A percentile compares a stretch with the other conserved stretches of the same genome.
Conservation (phyloP, 2,797 vertebrate species). For the Leontopithecus rosalia region DNA sequence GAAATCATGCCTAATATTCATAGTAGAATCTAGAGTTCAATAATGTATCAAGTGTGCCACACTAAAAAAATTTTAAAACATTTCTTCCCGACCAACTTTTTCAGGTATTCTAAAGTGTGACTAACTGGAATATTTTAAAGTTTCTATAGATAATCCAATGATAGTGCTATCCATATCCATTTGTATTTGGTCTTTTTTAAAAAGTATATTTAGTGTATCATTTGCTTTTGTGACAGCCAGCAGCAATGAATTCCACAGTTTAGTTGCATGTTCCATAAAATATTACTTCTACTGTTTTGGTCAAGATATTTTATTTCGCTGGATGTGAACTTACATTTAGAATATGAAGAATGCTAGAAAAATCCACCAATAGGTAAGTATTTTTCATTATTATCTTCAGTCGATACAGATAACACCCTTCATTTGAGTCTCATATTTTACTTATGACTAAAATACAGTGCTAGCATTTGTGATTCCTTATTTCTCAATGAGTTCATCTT, state of each 20-base stretch:
- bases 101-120: conserved; percentile 9
- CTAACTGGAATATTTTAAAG: background rate
- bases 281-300: background rate
- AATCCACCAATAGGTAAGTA: background rate
- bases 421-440: background rate
- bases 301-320: background rate
- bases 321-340: background rate
- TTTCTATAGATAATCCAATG: conserved; percentile 43
- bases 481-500: background rate
- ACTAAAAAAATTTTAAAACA: background rate
- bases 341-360: background rate
- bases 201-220: background rate
- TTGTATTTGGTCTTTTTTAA: background rate
- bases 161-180: background rate
- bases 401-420: background rate
- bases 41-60: background rate
- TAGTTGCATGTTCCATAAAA: background rate
- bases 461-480: background rate
- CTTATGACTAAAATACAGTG: background rate
- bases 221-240: background rate
- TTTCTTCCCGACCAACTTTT: background rate
- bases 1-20: background rate
- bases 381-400: background rate
- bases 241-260: background rate
- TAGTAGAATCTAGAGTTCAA: background rate